Base-by-base conservation (phyloP, 2,113 vertebrate species). In the Mormoops blainvillei region DNA sequence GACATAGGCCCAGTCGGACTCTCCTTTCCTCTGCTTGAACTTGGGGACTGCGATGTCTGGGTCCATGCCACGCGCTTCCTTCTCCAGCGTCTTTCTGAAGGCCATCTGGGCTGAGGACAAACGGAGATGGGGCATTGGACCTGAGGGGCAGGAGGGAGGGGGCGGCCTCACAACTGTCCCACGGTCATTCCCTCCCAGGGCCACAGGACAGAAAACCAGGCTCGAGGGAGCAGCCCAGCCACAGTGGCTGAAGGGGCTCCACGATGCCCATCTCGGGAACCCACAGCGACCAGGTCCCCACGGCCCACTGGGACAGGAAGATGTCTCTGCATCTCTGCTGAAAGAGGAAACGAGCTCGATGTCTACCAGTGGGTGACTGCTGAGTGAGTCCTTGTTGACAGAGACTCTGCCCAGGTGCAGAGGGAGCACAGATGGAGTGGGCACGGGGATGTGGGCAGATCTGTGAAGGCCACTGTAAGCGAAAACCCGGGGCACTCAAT, bases 21-120 rank as follows among this genome's bases (percentile, higher is more conserved):
- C 99, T 3, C 81, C 13, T 65, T 97, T 98, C 14, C 96, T 87
- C 94, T 97, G 98, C 91, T 63, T 99, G 98, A 99, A 99, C 74
- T 89, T 98, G 77, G 99, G 99, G 63, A 99, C 98, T 0, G 98
- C 91, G 26, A 99, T 98, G 48, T 99, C 98, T 0, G 94, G 82
- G 13, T 77, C 74, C 2, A 13, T 15, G 14, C 97, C 97, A 12
- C 77, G 95, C 2, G 97, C 97, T 67, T 97, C 97, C 82, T 95
- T 93, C 76, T 98, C 97, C 91, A 97, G 1, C 0, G 91, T 96
- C 50, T 84, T 96, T 10, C 52, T 93, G 65, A 96, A 98, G 26
- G 54, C 33, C 33, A 26, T 65, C 83, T 93, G 97, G 89, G 97
- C 97, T 98, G 89, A 94, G 41, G 24, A 86, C 45, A 82, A 36